Base-by-base conservation (phyloP, 1,140 invertebrate species). In the Dinoponera quadriceps region DNA sequence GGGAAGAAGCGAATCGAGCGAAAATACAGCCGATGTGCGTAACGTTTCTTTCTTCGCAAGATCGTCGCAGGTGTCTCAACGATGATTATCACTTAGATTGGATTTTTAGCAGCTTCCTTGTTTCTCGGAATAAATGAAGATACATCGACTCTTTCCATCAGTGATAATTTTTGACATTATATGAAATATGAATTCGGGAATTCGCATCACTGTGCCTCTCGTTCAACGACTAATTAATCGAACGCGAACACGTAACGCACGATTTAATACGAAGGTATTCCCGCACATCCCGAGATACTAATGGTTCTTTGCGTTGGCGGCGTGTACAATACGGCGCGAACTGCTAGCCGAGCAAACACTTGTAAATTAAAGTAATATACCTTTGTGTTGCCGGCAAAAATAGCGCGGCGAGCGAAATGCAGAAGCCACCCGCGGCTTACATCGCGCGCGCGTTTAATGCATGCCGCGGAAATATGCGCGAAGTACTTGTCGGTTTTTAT, bases 321-420 rank as follows among this genome's bases (percentile, higher is more conserved):
- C 29, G 22, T 5, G 3, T 44, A 57, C 63, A 57, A 25, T 33
- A 16, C 18, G 33, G 63, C 22, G 74, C 49, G 22, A 69, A 57
- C 38, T 44, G 16, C 44, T 16, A 44, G 33, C 29, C 20, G 25
- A 71, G 54, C 54, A 69, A 57, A 69, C 44, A 57, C 65, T 80
- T 80, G 75, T 69, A 80, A 80, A 80, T 80, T 80, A 59, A 69
- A 69, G 38, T 69, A 69, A 69, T 80, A 71, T 80, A 80, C 51
- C 54, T 80, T 59, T 80, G 75, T 71, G 75, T 22, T 48, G n/a
- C 14, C 25, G 65, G 63, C 20, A 38, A 80, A 69, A 80, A 69
- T 80, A 80, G 25, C n/a, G 62, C 62, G 7, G 20, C 22, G 25
- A 18, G 38, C 54, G 65, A 71, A 57, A 80, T 80, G 51, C 33